A percentile compares a stretch with the other conserved stretches of the same genome.
Conservation (phyloP, 2,113 vertebrate genomes). For the Cynocephalus volans region DNA sequence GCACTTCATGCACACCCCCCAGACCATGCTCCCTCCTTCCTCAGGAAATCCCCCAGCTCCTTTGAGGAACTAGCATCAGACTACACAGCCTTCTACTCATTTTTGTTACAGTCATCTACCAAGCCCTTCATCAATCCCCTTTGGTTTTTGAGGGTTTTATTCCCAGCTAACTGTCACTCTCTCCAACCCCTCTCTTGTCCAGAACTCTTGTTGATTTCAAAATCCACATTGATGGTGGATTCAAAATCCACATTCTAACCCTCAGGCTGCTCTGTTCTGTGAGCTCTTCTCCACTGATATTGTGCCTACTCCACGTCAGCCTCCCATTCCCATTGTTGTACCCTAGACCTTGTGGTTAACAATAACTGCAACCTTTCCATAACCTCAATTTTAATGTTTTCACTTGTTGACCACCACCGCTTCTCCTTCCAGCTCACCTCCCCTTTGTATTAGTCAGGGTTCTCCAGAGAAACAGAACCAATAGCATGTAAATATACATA, state of each 20-base stretch:
- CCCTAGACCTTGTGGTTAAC: neutral
- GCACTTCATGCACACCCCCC: neutral
- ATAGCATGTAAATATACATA: neutral
- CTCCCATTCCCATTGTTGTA: neutral
- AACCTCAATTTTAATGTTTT: neutral
- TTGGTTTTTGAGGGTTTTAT: neutral
- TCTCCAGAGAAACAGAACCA: neutral
- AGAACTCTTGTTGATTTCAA: conserved; percentile 46
- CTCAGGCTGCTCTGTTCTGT: neutral
- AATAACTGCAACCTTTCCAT: neutral
- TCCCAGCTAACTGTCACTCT: neutral
- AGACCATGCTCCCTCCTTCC: neutral
- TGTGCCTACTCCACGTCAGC: neutral
- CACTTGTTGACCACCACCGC: neutral
- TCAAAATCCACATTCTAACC: conserved; percentile 23
- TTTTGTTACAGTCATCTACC: neutral
- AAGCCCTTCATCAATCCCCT: neutral
- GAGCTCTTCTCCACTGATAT: conserved; percentile 1
- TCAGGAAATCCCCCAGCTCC: neutral
- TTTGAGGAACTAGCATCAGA: neutral
- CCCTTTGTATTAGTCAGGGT: neutral
- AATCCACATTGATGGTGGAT: neutral
- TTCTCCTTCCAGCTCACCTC: neutral
- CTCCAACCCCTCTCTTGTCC: neutral
- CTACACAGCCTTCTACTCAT: neutral